Percentiles rank a stretch among this genome's conserved stretches.
Evolutionary conservation across 2,888 invertebrate genomes (phyloP).

Genomic region (Morinoia aosen): DNA sequence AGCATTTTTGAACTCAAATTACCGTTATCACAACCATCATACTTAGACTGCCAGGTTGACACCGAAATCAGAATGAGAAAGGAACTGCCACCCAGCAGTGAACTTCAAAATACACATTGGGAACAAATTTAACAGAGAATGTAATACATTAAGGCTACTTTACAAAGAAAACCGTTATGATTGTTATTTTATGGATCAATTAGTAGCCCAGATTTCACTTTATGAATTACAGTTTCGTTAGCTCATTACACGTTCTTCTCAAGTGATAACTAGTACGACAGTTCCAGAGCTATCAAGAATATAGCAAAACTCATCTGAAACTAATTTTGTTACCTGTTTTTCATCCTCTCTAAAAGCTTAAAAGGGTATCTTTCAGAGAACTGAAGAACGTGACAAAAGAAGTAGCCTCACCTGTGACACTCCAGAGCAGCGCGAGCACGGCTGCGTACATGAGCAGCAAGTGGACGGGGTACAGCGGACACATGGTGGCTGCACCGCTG

Average conservation of each 20-base stretch:
- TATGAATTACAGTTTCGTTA: not conserved
- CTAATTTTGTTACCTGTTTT: not conserved
- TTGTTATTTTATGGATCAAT: too few species aligned
- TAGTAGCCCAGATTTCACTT: too few species aligned
- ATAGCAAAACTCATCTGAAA: not conserved
- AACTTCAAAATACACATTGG: too few species aligned
- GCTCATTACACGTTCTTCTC: not conserved
- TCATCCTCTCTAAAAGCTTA: not conserved
- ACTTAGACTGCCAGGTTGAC: too few species aligned
- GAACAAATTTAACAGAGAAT: too few species aligned
- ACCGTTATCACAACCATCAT: too few species aligned
- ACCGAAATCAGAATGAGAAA: too few species aligned
- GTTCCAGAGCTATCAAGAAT: not conserved
- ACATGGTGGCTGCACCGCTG: slow-evolving; percentile 52
- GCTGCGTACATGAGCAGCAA: slow-evolving; percentile 76
- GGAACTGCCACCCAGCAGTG: too few species aligned
- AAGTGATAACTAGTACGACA: not conserved
- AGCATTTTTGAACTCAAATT: too few species aligned
- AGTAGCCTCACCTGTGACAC: slow-evolving; percentile 67
- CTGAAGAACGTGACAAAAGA: not conserved
- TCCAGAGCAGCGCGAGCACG: slow-evolving; percentile 75
- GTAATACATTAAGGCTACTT: too few species aligned
- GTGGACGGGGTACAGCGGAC: slow-evolving; percentile 76
- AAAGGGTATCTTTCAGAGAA: not conserved
- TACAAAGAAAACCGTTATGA: too few species aligned